Conservation (phyloP, 2,888 invertebrate genomes). For the Lasioglossum calceatum region DNA sequence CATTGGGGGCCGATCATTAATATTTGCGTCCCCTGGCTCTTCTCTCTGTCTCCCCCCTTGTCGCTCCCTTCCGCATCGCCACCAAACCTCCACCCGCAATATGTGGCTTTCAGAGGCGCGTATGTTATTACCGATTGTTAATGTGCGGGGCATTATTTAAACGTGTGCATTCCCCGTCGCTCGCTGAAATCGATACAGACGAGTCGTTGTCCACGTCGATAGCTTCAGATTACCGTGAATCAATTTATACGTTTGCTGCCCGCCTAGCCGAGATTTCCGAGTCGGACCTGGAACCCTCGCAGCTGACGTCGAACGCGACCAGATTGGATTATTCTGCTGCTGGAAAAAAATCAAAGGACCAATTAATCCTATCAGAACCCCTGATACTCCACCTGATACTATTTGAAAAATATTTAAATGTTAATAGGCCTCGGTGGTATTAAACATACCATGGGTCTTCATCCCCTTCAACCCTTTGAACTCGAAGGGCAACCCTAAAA, state of each 20-base stretch:
- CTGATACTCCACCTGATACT: too few relatives aligned
- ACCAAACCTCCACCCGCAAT: constrained; percentile 19
- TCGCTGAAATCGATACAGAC: constrained; percentile 50
- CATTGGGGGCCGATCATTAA: constrained; percentile 74
- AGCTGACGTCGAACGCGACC: background rate
- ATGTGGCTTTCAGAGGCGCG: constrained; percentile 56
- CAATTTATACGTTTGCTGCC: constrained; percentile 45
- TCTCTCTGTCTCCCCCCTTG: background rate
- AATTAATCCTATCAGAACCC: background rate
- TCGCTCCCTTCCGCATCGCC: background rate
- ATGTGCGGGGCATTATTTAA: constrained; percentile 47
- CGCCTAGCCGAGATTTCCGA: constrained; percentile 28
- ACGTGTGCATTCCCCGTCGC: background rate
- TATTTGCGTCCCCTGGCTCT: constrained; percentile 64
- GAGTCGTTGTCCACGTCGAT: constrained; percentile 35
- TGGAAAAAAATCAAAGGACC: background rate
- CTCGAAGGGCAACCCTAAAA: background rate
- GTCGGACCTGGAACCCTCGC: constrained; percentile 1
- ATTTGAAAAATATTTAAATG: constrained; percentile 1
- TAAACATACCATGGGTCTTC: background rate
- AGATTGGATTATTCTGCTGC: background rate
- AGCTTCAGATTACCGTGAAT: constrained; percentile 49
- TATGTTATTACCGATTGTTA: constrained; percentile 61
- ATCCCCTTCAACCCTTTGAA: background rate
- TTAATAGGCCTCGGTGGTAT: background rate